Evolutionary conservation across 92 coral and sea anemone genomes (phyloP), one percentile per base, ranked within the genome.

Genomic region (Scolanthus callimorphus): DNA sequence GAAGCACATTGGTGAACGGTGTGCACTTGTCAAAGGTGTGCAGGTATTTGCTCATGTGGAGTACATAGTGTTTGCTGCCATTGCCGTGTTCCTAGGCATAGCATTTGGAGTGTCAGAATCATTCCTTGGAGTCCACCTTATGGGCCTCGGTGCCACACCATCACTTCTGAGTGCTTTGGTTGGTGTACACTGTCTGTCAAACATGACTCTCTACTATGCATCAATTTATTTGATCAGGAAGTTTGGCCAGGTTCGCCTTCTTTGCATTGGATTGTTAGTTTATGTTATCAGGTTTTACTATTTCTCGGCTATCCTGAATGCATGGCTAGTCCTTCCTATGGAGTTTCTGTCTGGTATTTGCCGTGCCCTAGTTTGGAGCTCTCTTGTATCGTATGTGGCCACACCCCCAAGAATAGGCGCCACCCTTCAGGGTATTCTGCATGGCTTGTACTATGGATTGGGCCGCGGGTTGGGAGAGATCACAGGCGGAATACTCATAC

Each of bases 391-490:
- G 17, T 91, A 83, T 20, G 97, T 91, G 2, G 97, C 90, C 3
- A 82, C 90, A 11, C 97, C 97, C 11, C 97, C 97, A 15, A 84
- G 85, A 15, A 72, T 91, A n/a, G 97, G n/a, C n/a, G n/a, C n/a
- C n/a, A n/a, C n/a, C n/a, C n/a, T n/a, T n/a, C n/a, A n/a, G n/a
- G n/a, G n/a, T 30, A 77, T 91, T 27, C 69, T 91, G 2, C 97
- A 91, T 51, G 96, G 89, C 0, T 41, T 91, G 3, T 85, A 91
- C 69, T 73, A 51, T 39, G 97, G 97, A 44, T 71, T 91, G 53
- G 97, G 97, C 1, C 52, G 88, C 37, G 97, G 97, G 20, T 69
- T 91, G 11, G 97, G 97, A 1, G 85, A 89, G 55, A 47, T 91
- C n/a, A n/a, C n/a, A n/a, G n/a, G n/a, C n/a, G n/a, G n/a, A n/a